These are phyloP conservation scores for Rhagologus leucostigma DNA, from an alignment of 2,113 vertebrate species.

Conservation along the genomic window DNA sequence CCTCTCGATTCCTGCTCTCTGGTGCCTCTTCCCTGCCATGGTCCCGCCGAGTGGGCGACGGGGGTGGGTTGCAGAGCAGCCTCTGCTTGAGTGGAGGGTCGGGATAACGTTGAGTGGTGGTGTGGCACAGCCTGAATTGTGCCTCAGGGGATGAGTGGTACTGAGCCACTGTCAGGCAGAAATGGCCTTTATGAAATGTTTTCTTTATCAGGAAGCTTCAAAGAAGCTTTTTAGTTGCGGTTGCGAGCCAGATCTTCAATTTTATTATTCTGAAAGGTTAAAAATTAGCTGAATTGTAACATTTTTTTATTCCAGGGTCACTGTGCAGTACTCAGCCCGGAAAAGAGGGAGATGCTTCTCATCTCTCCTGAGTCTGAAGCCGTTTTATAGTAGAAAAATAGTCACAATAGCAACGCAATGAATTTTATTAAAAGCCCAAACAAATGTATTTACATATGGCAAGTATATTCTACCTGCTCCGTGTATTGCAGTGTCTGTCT, in stretches of 20 bases:
- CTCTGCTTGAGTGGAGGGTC: not conserved
- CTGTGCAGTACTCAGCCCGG: not conserved
- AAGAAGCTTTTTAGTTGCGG: constrained; percentile 21
- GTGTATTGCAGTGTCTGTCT: not conserved
- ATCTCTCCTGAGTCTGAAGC: not conserved
- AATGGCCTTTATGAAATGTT: constrained; percentile 16
- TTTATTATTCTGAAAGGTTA: constrained; percentile 20
- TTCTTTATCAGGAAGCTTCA: constrained; percentile 22
- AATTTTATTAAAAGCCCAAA: not conserved
- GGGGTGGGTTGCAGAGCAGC: fast-evolving
- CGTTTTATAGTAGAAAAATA: not conserved
- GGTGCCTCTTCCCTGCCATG: not conserved
- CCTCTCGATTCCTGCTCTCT: not conserved
- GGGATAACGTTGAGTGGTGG: not conserved
- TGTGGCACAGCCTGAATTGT: not conserved
- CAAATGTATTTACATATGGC: not conserved
- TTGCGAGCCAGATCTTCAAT: constrained; percentile 12
- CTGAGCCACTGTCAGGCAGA: not conserved
- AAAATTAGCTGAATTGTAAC: not conserved
- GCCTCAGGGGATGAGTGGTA: not conserved
- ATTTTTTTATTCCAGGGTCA: not conserved
- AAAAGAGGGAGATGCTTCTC: not conserved
- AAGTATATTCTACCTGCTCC: not conserved
- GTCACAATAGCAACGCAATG: not conserved
- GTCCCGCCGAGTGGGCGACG: fast-evolving